phyloP scores from a whole-genome alignment of 2,797 vertebrate genomes.

The Crocodylus rhombifer region DNA sequence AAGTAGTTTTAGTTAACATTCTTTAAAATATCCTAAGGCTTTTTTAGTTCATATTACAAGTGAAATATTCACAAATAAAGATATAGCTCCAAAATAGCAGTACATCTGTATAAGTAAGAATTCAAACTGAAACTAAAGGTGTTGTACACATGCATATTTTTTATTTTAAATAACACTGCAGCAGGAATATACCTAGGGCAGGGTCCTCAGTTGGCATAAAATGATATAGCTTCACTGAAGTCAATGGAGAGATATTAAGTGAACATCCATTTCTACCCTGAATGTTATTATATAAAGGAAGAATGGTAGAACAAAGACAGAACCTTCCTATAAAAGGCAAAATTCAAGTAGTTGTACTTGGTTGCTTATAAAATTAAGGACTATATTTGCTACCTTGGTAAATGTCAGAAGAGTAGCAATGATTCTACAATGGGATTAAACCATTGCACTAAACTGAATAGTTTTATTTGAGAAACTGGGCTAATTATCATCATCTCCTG shows the following conservation, averaged over 20 bases:
- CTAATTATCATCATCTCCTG: constrained; percentile 20
- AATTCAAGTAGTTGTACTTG: not conserved
- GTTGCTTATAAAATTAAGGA: not conserved
- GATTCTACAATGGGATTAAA: not conserved
- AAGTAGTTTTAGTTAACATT: no score
- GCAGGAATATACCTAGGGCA: rapidly evolving
- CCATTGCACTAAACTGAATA: not conserved
- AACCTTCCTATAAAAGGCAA: not conserved
- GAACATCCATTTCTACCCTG: not conserved
- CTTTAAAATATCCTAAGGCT: no score
- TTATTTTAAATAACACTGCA: not conserved
- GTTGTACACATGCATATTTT: not conserved
- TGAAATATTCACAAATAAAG: not conserved
- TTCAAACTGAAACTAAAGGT: not conserved
- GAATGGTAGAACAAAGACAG: not conserved
- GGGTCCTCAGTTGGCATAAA: not conserved
- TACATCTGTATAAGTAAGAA: rapidly evolving
- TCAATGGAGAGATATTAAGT: not conserved
- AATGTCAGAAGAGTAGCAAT: not conserved
- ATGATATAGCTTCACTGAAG: not conserved
- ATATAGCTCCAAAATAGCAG: not conserved
- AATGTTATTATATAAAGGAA: not conserved
- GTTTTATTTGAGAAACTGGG: not conserved
- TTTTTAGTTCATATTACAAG: not conserved
- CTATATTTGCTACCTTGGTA: not conserved